Evolutionary conservation across 2,113 vertebrate species (phyloP).

Genomic region (Pelodiscus sinensis): DNA sequence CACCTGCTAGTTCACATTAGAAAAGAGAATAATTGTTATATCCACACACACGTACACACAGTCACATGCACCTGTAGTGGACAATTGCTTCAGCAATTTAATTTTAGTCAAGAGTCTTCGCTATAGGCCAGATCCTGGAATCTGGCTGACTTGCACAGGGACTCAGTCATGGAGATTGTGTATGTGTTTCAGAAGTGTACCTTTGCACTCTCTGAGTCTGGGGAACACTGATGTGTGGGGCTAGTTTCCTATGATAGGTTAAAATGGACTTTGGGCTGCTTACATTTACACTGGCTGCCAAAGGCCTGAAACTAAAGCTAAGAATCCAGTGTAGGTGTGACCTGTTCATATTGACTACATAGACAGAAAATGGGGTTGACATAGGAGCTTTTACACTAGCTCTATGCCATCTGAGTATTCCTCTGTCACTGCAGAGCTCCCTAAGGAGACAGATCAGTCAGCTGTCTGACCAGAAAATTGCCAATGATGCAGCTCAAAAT

Average conservation of each 20-base stretch:
- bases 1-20: constrained; percentile 40
- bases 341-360: accelerated
- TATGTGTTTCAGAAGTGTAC: not conserved
- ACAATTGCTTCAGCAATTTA: not conserved
- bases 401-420: not conserved
- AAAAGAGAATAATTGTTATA: constrained; percentile 51
- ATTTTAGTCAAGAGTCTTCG: not conserved
- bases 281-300: not conserved
- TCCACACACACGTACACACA: constrained; percentile 19
- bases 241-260: not conserved
- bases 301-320: not conserved
- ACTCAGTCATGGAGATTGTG: accelerated
- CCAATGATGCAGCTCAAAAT: not conserved
- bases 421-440: not conserved
- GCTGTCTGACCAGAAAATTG: not conserved
- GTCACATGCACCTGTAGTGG: not conserved
- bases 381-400: not conserved
- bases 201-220: not conserved
- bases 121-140: not conserved
- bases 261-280: not conserved
- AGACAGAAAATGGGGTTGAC: accelerated
- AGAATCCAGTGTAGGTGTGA: not conserved
- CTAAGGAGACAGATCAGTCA: not conserved
- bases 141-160: not conserved
- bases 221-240: not conserved